Conservation (phyloP, 2,113 vertebrate species). For the Gavia stellata region DNA sequence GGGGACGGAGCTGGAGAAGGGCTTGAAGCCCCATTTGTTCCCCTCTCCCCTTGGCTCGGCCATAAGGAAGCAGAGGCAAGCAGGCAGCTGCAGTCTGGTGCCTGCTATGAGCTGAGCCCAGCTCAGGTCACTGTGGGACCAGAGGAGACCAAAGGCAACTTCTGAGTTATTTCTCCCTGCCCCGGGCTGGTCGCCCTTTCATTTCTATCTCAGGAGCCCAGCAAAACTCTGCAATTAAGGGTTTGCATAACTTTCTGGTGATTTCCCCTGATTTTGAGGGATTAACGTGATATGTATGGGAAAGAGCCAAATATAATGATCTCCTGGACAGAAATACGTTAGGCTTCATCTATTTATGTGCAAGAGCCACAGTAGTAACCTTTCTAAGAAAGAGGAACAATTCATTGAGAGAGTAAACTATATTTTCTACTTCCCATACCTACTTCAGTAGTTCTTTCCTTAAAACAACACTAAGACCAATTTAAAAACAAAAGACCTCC, state of each 20-base stretch:
- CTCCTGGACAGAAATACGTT: background rate
- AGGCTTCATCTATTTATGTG: background rate
- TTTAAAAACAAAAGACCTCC: background rate
- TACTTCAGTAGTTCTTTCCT: background rate
- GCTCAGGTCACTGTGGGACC: background rate
- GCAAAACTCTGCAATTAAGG: background rate
- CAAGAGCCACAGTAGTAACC: background rate
- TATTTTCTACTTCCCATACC: background rate
- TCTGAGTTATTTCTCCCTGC: background rate
- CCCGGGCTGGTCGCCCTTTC: background rate
- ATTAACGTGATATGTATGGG: background rate
- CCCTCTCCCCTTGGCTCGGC: accelerated
- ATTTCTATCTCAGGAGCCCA: background rate
- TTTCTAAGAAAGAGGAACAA: background rate
- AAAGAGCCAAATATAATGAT: background rate
- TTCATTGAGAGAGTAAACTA: background rate
- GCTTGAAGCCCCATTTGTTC: background rate
- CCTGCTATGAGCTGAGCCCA: background rate
- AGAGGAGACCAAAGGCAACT: background rate
- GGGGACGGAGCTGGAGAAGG: background rate
- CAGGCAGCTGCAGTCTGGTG: background rate
- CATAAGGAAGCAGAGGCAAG: accelerated
- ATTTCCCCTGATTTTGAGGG: background rate
- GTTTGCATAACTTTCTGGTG: background rate
- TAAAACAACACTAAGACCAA: background rate